A percentile compares a stretch with the other conserved stretches of the same genome.
Evolutionary conservation across 2,797 vertebrate genomes (phyloP).

Genomic region (Acrossocheilus wenchowensis): DNA sequence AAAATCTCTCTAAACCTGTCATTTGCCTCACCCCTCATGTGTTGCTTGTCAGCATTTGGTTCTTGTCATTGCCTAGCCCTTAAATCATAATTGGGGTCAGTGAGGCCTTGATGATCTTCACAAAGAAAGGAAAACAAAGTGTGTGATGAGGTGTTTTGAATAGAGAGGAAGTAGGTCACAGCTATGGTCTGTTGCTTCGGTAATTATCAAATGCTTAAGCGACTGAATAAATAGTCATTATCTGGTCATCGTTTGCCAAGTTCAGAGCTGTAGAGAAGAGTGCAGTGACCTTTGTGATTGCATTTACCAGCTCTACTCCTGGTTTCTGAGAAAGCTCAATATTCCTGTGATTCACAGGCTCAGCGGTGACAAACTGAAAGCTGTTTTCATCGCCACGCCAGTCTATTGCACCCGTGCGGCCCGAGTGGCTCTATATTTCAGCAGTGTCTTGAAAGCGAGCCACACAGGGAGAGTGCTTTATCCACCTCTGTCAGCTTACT

Average conservation of each 20-base stretch:
- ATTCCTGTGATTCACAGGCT: slow-evolving; percentile 45
- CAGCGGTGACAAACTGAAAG: slow-evolving; percentile 49
- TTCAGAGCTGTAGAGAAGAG: slow-evolving; percentile 1
- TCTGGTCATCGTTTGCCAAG: slow-evolving; percentile 23
- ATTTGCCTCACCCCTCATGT: neutral
- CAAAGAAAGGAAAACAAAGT: slow-evolving; percentile 43
- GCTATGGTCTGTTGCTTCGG: slow-evolving; percentile 29
- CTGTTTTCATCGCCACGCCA: slow-evolving; percentile 47
- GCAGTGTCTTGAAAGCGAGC: slow-evolving; percentile 65
- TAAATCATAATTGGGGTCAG: slow-evolving; percentile 29
- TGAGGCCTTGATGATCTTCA: slow-evolving; percentile 9
- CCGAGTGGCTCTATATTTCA: slow-evolving; percentile 68
- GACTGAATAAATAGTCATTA: slow-evolving; percentile 30
- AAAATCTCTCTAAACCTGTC: neutral
- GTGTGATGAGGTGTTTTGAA: slow-evolving; percentile 39
- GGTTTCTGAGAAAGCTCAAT: slow-evolving; percentile 36
- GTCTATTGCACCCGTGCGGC: slow-evolving; percentile 36
- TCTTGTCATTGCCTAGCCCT: slow-evolving; percentile 9
- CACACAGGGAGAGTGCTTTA: slow-evolving; percentile 71
- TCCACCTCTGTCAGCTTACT: slow-evolving; percentile 74
- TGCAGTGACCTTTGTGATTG: neutral
- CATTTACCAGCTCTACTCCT: slow-evolving; percentile 9
- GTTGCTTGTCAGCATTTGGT: neutral
- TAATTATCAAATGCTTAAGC: slow-evolving; percentile 21
- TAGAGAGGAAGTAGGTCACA: slow-evolving; percentile 33